Conservation (phyloP, 2,888 invertebrate species). For the Horisme vitalbata region DNA sequence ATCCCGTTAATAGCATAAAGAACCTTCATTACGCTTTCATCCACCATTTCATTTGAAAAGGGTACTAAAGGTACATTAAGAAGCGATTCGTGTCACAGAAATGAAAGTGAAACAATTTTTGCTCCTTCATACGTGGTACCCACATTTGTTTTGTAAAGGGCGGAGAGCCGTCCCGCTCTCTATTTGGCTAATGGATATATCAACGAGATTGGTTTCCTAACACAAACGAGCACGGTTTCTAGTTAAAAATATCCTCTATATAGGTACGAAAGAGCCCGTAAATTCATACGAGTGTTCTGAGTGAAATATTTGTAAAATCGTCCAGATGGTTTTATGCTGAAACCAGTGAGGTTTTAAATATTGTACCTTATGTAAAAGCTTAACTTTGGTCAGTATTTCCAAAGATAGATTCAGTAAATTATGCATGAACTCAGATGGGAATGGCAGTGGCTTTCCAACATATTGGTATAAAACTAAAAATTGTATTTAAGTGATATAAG, state of each 20-base stretch:
- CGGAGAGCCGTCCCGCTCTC: constrained; percentile 46
- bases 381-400: constrained; percentile 10
- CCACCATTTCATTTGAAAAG: constrained; percentile 39
- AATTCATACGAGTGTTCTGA: constrained; percentile 44
- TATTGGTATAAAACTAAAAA: not conserved
- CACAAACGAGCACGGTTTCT: constrained; percentile 50
- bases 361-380: constrained; percentile 27
- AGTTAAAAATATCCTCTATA: constrained; percentile 49
- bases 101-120: constrained; percentile 51
- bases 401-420: constrained; percentile 12
- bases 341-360: constrained; percentile 34
- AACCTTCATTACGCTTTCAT: constrained; percentile 39
- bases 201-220: constrained; percentile 63
- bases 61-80: constrained; percentile 36
- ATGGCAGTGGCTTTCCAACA: not conserved
- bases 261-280: constrained; percentile 34
- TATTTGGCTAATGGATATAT: constrained; percentile 69
- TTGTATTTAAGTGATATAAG: too few relatives aligned
- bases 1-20: constrained; percentile 32
- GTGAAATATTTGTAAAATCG: constrained; percentile 43
- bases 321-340: constrained; percentile 38
- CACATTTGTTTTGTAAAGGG: constrained; percentile 54
- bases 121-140: constrained; percentile 45
- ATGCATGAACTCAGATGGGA: not conserved
- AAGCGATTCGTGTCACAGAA: constrained; percentile 39